Evolutionary conservation across 2,888 invertebrate genomes (phyloP), one percentile per base, ranked within the genome.

Genomic region (Caenorhabditis japonica): DNA sequence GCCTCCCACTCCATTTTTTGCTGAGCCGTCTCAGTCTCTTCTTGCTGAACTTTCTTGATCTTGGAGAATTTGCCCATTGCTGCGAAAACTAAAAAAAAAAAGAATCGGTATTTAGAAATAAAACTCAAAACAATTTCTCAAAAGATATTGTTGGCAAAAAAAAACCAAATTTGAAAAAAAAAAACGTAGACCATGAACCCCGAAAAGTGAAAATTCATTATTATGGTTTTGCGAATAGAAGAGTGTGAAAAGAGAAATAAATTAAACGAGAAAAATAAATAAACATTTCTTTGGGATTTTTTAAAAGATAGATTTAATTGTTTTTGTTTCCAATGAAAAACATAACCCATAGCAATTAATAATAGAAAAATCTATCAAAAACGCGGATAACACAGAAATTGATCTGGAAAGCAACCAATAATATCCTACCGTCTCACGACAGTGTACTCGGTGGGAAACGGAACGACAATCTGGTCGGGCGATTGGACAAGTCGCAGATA

Each of bases 401-500:
- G n/a, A n/a, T n/a, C n/a, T n/a, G n/a, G n/a, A n/a, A n/a, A n/a
- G n/a, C n/a, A n/a, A n/a, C n/a, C n/a, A n/a, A n/a, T 5, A 39
- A 39, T 5, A 13, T 19, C n/a, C 23, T 46, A 58, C 17, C 73
- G 49, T 46, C 52, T 23, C 13, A 73, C 60, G 25, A 55, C 69
- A 17, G 94, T 93, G 88, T 96, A 96, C 85, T 94, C 93, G 60
- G 91, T 89, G 30, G 97, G 97, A 89, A 99, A 97, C 89, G 92
- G 91, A 89, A 97, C 94, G 30, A 92, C 91, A 88, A 96, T 94
- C 66, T 92, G 91, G 27, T 95, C 95, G 68, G 91, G 93, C 87
- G 92, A 91, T 43, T 82, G 75, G 51, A 96, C 92, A 85, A 93
- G 94, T 21, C 96, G 95, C 81, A 99, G 90, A 60, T 95, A 91